phyloP scores from a whole-genome alignment of 2,113 vertebrate genomes.

The Hipposideros armiger region DNA sequence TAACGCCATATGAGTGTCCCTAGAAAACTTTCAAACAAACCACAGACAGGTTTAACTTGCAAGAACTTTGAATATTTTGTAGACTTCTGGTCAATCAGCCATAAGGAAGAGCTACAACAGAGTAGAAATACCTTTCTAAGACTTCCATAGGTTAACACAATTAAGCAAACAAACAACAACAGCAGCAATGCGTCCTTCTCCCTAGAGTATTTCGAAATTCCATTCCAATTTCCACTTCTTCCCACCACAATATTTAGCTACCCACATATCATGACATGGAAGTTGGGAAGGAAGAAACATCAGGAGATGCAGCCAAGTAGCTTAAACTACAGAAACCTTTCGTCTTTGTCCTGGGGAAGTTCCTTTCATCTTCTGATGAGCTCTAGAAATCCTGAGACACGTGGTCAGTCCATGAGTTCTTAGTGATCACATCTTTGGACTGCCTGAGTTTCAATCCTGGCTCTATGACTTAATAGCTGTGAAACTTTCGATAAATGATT shows the following conservation, averaged over 20 bases:
- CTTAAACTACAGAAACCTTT: neutral
- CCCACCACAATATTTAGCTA: neutral
- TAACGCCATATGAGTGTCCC: neutral
- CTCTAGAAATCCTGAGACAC: neutral
- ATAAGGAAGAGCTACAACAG: neutral
- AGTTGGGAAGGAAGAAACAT: neutral
- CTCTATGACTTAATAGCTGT: neutral
- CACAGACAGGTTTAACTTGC: neutral
- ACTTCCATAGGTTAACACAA: constrained; percentile 13
- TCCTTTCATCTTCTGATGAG: neutral
- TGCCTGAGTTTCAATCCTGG: neutral
- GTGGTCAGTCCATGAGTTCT: neutral
- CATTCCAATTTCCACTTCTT: constrained; percentile 4
- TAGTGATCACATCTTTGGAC: neutral
- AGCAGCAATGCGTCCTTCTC: neutral
- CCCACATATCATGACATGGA: neutral
- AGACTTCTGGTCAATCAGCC: neutral
- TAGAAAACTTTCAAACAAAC: neutral
- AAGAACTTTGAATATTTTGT: neutral
- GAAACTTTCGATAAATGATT: neutral
- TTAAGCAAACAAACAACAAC: neutral
- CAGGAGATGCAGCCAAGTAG: neutral
- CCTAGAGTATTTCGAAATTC: neutral
- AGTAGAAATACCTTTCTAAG: neutral
- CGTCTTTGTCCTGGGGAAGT: neutral